These are phyloP conservation scores for Alligator sinensis DNA, from an alignment of 2,113 vertebrate genomes.

Conservation along the genomic window DNA sequence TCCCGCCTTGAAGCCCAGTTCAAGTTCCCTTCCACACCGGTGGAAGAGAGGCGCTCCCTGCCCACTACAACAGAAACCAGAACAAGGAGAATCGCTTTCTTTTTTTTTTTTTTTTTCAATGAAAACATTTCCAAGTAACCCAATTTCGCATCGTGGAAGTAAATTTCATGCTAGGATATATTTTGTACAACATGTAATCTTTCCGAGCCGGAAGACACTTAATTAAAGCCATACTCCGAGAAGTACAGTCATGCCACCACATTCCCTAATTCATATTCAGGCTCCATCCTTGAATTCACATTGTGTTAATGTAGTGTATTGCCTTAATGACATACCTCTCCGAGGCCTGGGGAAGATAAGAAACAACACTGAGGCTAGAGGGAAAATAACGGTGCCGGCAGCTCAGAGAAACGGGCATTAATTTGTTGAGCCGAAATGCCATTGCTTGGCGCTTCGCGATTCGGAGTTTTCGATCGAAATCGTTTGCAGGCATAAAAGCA, in stretches of 20 bases:
- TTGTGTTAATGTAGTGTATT: conserved; percentile 67
- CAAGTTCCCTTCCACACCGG: not conserved
- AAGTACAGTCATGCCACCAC: conserved; percentile 65
- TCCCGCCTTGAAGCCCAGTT: not conserved
- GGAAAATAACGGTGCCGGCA: not conserved
- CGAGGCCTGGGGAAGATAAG: conserved; percentile 15
- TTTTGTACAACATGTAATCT: conserved; percentile 83
- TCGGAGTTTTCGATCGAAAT: not conserved
- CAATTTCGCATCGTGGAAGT: conserved; percentile 77
- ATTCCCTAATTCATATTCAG: conserved; percentile 78
- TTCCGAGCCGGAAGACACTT: conserved; percentile 78
- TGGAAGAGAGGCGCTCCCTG: not conserved
- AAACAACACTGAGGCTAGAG: conserved; percentile 23
- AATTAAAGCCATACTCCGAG: conserved; percentile 82
- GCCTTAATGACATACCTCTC: conserved; percentile 19
- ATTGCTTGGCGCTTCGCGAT: not conserved
- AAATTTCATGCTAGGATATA: conserved; percentile 82
- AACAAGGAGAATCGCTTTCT: conserved; percentile 46
- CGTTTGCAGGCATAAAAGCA: not conserved
- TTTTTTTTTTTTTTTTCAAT: conserved; percentile 61
- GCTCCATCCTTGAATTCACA: conserved; percentile 64
- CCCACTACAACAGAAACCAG: conserved; percentile 60
- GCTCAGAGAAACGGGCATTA: not conserved
- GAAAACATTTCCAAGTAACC: conserved; percentile 79
- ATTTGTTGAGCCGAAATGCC: not conserved